Evolutionary conservation across 30 jellyfish, hydroid and myxozoan genomes (phyloP).

Genomic region (Chironex yamaguchii): DNA sequence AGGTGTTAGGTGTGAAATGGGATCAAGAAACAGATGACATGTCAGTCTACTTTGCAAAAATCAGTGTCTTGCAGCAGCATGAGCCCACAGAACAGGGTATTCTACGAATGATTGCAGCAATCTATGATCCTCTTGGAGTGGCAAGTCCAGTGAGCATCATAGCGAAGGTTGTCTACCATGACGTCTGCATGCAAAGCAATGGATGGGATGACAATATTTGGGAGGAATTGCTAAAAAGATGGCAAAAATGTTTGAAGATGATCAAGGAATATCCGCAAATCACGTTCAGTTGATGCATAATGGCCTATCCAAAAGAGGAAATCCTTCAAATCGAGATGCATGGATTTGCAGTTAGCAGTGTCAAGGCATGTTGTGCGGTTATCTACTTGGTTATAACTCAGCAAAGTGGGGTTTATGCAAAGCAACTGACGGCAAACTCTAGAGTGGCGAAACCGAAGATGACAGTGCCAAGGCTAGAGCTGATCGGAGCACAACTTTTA

Average conservation of each 20-base stretch:
- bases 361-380: constrained; percentile 38
- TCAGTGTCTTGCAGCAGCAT: neutral
- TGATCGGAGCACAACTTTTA: constrained; percentile 46
- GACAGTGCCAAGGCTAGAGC: constrained; percentile 41
- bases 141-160: constrained; percentile 9
- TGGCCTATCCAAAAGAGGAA: constrained; percentile 29
- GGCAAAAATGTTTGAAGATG: neutral
- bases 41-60: constrained; percentile 3
- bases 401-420: constrained; percentile 24
- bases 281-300: constrained; percentile 5
- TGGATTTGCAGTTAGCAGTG: constrained; percentile 49
- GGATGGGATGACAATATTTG: constrained; percentile 32
- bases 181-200: neutral
- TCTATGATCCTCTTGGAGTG: constrained; percentile 17
- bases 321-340: neutral
- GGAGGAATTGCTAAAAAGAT: neutral
- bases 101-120: constrained; percentile 12
- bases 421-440: constrained; percentile 34
- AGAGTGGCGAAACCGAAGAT: constrained; percentile 47
- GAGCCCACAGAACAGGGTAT: constrained; percentile 14
- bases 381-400: constrained; percentile 37
- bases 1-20: no score
- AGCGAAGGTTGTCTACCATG: constrained; percentile 27
- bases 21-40: constrained; percentile 23
- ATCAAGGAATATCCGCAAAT: neutral